phyloP scores from a whole-genome alignment of 2,113 vertebrate species.

The Xenopus laevis region DNA sequence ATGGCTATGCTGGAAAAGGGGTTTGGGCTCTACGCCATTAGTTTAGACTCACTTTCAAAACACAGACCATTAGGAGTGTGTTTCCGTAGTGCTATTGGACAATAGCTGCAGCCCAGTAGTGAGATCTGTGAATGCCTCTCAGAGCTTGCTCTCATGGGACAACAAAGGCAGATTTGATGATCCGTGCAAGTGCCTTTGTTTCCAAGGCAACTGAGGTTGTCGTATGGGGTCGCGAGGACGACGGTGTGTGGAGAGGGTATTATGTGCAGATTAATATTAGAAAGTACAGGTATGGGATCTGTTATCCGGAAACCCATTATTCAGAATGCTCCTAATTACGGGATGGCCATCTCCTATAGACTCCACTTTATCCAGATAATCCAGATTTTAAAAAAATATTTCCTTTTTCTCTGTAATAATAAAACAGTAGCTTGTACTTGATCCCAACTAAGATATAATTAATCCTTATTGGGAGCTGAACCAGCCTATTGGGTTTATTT shows the following conservation, averaged over 20 bases:
- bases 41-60: slow-evolving; percentile 76
- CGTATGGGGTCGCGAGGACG: slow-evolving; percentile 50
- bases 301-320: no score
- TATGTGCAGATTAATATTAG: background rate
- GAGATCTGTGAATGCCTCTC: slow-evolving; percentile 65
- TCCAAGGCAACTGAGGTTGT: slow-evolving; percentile 65
- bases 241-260: slow-evolving; percentile 34
- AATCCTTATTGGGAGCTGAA: no score
- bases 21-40: slow-evolving; percentile 71
- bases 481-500: no score
- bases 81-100: slow-evolving; percentile 67
- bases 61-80: slow-evolving; percentile 69
- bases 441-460: no score
- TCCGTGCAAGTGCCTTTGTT: slow-evolving; percentile 54
- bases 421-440: no score
- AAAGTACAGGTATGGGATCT: no score
- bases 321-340: no score
- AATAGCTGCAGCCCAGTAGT: slow-evolving; percentile 63
- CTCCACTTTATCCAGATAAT: no score
- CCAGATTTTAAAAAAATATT: no score
- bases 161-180: slow-evolving; percentile 66
- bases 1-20: slow-evolving; percentile 75
- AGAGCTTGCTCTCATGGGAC: slow-evolving; percentile 56
- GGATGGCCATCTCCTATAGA: no score
- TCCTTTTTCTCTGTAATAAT: no score